Evolutionary conservation across 2,113 vertebrate species (phyloP).

Genomic region (Corynorhinus townsendii): DNA sequence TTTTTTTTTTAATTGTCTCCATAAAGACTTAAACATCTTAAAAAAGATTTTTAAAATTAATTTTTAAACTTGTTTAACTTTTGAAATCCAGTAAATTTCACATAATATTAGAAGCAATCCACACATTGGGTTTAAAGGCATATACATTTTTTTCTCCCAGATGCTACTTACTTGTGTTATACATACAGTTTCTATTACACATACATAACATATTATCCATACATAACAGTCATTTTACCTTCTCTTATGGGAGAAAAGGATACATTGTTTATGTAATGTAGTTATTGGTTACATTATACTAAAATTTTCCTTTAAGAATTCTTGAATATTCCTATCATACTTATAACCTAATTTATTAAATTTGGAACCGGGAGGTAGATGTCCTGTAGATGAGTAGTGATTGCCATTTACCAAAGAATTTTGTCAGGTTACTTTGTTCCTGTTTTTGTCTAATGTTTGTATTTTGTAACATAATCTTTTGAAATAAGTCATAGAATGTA

Average conservation of each 20-base stretch:
- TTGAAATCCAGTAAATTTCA: background rate
- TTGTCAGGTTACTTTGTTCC: background rate
- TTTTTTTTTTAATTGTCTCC: background rate
- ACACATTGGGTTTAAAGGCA: background rate
- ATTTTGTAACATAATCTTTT: constrained; percentile 29
- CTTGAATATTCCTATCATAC: background rate
- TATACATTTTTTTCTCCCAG: background rate
- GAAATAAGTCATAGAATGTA: constrained; percentile 9
- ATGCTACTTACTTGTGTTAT: background rate
- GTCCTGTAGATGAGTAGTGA: background rate
- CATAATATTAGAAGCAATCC: background rate
- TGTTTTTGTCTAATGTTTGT: background rate
- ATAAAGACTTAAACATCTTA: background rate
- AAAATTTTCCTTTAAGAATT: constrained; percentile 2
- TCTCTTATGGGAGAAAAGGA: background rate
- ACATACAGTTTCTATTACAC: background rate
- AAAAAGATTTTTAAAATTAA: background rate
- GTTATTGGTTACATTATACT: background rate
- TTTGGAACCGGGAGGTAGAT: background rate
- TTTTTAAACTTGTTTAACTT: constrained; percentile 6
- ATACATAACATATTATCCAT: background rate
- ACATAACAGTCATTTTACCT: background rate
- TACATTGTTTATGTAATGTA: background rate
- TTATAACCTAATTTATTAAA: background rate
- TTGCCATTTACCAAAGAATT: background rate